These are phyloP conservation scores for Platygyra sinensis DNA, from an alignment of 64 coral and sea anemone species.

Conservation along the genomic window DNA sequence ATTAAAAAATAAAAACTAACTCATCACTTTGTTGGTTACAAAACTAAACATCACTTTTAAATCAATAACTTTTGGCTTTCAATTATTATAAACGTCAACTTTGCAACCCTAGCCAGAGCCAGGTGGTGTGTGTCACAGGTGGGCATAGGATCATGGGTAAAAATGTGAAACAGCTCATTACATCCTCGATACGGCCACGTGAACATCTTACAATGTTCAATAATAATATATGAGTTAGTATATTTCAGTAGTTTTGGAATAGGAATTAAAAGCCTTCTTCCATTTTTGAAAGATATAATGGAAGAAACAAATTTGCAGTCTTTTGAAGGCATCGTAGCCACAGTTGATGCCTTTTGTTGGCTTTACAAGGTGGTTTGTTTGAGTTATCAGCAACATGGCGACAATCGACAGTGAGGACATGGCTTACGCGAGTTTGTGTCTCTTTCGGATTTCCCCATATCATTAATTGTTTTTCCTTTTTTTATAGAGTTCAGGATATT, in stretches of 20 bases:
- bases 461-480: neutral
- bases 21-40: no score
- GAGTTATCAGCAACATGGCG: neutral
- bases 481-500: slow-evolving; percentile 5
- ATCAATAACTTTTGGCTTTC: no score
- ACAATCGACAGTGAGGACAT: neutral
- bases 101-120: no score
- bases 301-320: slow-evolving; percentile 1
- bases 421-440: neutral
- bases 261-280: slow-evolving; percentile 17
- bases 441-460: neutral
- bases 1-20: no score
- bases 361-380: slow-evolving; percentile 3
- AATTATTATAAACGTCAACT: no score
- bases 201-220: no score
- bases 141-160: slow-evolving; percentile 6
- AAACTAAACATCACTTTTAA: no score
- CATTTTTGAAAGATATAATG: slow-evolving; percentile 17
- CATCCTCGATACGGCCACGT: neutral
- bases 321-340: neutral
- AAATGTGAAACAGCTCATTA: no score
- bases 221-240: neutral
- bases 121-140: neutral
- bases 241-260: neutral
- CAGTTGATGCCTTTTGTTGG: slow-evolving; percentile 51